Evolutionary conservation across 2,797 vertebrate species (phyloP).

Genomic region (Gallinago stenura): DNA sequence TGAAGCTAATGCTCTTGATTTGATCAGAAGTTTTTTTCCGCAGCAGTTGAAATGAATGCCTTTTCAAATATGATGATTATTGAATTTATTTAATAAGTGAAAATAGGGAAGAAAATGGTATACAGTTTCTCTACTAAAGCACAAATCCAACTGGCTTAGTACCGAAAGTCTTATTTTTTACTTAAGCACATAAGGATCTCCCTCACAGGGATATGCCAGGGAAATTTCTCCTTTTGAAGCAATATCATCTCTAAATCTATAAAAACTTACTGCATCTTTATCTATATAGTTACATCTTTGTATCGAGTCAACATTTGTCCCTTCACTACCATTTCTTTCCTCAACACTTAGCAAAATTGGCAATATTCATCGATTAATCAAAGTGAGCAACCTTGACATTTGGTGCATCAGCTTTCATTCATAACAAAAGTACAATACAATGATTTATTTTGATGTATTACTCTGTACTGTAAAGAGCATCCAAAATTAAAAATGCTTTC

Average conservation of each 20-base stretch:
- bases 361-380: conserved; percentile 13
- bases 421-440: neutral
- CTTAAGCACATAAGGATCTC: too few relatives aligned
- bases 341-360: neutral
- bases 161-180: neutral
- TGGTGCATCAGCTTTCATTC: neutral
- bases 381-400: neutral
- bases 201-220: neutral
- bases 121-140: neutral
- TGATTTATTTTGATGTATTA: conserved; percentile 22
- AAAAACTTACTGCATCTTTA: fast-evolving
- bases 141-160: neutral
- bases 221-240: neutral
- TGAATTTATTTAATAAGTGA: neutral
- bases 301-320: neutral
- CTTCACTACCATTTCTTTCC: neutral
- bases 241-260: neutral
- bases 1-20: neutral
- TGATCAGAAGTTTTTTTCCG: conserved; percentile 3
- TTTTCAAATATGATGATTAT: neutral
- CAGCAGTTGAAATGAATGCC: neutral
- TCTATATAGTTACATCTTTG: neutral
- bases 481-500: conserved; percentile 31
- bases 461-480: neutral
- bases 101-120: neutral